A percentile compares a stretch with the other conserved stretches of the same genome.
These are phyloP conservation scores for Torymus auratus DNA, from an alignment of 2,888 invertebrate genomes.

Conservation along the genomic window DNA sequence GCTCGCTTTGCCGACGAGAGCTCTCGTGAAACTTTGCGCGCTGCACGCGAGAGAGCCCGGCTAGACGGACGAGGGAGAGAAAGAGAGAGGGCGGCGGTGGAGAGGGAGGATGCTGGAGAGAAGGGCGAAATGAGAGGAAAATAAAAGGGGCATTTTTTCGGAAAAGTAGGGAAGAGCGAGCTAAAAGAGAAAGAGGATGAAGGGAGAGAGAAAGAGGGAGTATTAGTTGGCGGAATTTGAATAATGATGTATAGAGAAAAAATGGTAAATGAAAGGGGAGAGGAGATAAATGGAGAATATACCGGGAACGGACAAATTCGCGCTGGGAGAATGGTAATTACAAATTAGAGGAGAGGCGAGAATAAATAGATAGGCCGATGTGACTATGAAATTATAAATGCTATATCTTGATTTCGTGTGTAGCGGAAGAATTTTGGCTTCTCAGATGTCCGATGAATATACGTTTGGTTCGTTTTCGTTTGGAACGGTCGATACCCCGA, in stretches of 20 bases:
- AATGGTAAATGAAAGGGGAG: conserved; percentile 3
- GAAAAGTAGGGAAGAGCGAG: conserved; percentile 1
- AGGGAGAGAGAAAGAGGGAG: conserved; percentile 18
- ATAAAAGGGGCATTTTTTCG: conserved; percentile 10
- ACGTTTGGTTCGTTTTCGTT: too few relatives aligned
- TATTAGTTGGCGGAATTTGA: conserved; percentile 15
- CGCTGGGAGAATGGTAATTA: too few relatives aligned
- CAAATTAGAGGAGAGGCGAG: neutral
- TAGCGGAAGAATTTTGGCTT: too few relatives aligned
- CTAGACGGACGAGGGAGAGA: conserved; percentile 36
- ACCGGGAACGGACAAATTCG: neutral
- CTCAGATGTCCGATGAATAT: too few relatives aligned
- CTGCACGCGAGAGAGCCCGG: too few relatives aligned
- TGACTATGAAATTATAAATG: neutral
- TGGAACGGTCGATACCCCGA: too few relatives aligned
- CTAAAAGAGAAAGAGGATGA: neutral
- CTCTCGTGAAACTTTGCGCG: too few relatives aligned
- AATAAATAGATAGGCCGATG: conserved; percentile 5
- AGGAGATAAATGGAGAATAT: neutral
- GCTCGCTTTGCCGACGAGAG: conserved; percentile 1
- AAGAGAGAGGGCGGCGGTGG: conserved; percentile 51
- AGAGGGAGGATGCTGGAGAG: conserved; percentile 54
- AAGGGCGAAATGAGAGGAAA: conserved; percentile 13
- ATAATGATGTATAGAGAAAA: neutral
- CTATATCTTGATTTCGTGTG: too few relatives aligned